Evolutionary conservation across 2,113 vertebrate species (phyloP).

Genomic region (Python bivittatus): DNA sequence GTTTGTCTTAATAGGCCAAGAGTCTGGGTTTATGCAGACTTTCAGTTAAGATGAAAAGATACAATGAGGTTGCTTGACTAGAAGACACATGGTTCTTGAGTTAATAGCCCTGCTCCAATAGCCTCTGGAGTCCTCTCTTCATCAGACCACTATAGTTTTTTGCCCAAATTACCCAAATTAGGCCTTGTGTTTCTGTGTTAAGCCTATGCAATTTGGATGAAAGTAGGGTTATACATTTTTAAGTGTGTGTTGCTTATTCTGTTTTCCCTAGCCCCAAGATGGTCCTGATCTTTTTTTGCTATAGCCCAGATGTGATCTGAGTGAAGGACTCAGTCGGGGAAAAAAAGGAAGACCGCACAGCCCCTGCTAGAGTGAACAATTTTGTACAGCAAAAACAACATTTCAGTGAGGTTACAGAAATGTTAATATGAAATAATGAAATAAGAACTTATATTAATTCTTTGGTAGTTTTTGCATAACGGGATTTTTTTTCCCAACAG

Average conservation of each 20-base stretch:
- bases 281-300: not conserved
- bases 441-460: not conserved
- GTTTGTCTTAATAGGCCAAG: not conserved
- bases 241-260: not conserved
- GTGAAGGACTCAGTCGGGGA: not conserved
- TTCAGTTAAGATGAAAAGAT: not conserved
- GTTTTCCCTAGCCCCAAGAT: not conserved
- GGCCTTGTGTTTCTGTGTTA: not conserved
- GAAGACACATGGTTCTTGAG: not conserved
- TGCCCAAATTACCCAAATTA: not conserved
- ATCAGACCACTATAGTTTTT: not conserved
- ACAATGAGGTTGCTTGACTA: not conserved
- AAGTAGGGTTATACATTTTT: not conserved
- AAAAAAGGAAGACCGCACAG: not conserved
- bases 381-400: not conserved
- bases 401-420: not conserved
- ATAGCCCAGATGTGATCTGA: not conserved
- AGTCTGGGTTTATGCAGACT: not conserved
- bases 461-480: not conserved
- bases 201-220: not conserved
- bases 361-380: not conserved
- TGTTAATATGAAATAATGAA: not conserved
- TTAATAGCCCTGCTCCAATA: not conserved
- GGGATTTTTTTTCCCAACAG: rapidly evolving
- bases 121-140: too few relatives aligned